Evolutionary conservation across 2,888 invertebrate species (phyloP).

Genomic region (Perithous albicinctus): DNA sequence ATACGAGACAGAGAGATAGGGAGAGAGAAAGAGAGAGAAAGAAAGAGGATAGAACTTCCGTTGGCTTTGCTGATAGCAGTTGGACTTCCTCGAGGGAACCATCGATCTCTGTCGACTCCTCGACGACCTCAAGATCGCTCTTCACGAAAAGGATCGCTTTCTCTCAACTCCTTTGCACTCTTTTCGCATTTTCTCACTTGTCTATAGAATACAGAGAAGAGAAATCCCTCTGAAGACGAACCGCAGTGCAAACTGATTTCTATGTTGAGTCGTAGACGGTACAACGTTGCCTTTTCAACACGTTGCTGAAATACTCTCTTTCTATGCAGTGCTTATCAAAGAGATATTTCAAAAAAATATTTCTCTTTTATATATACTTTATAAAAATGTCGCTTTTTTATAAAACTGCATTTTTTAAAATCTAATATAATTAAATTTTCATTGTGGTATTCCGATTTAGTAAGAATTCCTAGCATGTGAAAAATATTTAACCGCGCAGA

Average conservation of each 20-base stretch:
- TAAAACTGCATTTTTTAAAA: no score
- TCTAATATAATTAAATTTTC: no score
- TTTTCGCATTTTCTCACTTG: conserved; percentile 20
- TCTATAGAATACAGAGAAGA: neutral
- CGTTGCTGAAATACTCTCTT: neutral
- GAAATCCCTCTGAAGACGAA: neutral
- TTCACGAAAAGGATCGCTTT: conserved; percentile 29
- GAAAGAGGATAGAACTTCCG: conserved; percentile 32
- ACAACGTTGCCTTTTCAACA: neutral
- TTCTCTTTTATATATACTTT: no score
- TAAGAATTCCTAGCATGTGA: no score
- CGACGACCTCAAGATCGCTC: conserved; percentile 50
- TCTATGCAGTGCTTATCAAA: no score
- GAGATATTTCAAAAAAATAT: no score
- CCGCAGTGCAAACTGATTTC: neutral
- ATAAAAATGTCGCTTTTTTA: no score
- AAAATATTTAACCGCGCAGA: no score
- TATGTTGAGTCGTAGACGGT: neutral
- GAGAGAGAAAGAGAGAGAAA: no score
- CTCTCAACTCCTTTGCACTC: conserved; percentile 22
- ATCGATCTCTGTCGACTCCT: conserved; percentile 65
- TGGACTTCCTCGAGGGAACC: conserved; percentile 45
- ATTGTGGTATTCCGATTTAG: no score
- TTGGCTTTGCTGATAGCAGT: conserved; percentile 35
- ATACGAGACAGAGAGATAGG: no score